Conservation (phyloP, 2,797 vertebrate species). For the Perdix hodgsoniae region DNA sequence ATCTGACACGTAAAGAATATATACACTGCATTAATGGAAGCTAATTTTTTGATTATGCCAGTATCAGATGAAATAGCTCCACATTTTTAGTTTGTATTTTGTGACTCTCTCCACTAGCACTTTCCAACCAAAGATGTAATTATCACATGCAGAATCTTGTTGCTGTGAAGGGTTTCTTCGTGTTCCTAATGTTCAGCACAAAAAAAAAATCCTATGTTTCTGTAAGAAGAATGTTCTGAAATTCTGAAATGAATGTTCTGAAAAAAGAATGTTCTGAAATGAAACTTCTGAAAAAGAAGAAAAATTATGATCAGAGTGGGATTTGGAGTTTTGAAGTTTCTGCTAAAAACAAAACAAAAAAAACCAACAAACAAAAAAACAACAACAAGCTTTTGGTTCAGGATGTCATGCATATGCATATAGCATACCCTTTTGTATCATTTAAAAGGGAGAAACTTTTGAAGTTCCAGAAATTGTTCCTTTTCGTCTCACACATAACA, state of each 20-base stretch:
- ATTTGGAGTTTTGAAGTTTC: not conserved
- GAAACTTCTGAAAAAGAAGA: too few relatives aligned
- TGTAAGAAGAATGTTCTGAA: not conserved
- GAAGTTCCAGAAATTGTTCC: constrained; percentile 98
- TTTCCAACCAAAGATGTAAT: not conserved
- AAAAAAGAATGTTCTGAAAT: too few relatives aligned
- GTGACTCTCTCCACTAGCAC: not conserved
- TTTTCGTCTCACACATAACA: constrained; percentile 97
- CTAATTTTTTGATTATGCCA: not conserved
- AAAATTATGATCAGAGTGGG: not conserved
- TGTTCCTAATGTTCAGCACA: not conserved
- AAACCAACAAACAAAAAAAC: too few relatives aligned
- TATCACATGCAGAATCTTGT: not conserved
- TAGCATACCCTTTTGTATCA: not conserved
- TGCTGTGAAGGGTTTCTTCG: not conserved
- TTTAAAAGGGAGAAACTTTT: constrained; percentile 94
- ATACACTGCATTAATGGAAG: not conserved
- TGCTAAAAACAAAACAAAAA: not conserved
- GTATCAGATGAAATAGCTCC: not conserved
- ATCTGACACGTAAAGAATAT: not conserved
- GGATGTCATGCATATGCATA: not conserved
- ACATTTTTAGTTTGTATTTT: not conserved
- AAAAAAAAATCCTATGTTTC: not conserved
- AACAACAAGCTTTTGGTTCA: not conserved
- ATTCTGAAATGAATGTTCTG: too few relatives aligned